These are phyloP conservation scores for Stichodactyla helianthus DNA, from an alignment of 64 coral and sea anemone species.

Conservation along the genomic window DNA sequence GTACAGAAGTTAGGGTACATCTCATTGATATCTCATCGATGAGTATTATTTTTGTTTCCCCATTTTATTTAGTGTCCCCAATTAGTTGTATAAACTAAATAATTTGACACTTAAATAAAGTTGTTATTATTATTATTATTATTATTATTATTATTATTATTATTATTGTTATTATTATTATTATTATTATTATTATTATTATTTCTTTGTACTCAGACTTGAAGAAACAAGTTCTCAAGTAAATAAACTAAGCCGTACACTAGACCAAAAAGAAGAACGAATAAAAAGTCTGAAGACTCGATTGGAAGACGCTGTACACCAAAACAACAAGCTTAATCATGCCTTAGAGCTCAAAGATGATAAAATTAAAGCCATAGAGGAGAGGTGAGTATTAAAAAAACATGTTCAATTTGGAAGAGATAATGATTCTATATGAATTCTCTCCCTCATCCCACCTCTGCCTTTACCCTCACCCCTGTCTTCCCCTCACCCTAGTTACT, in stretches of 20 bases:
- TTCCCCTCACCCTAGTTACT: too few species aligned
- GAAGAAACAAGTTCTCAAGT: slow-evolving; percentile 73
- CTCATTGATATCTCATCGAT: too few species aligned
- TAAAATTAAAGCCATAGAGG: slow-evolving; percentile 74
- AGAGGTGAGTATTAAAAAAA: slow-evolving; percentile 46
- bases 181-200: not conserved
- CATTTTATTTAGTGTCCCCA: too few species aligned
- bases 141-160: too few species aligned
- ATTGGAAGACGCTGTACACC: slow-evolving; percentile 81
- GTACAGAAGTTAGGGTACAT: too few species aligned
- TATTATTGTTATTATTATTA: not conserved
- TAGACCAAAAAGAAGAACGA: slow-evolving; percentile 77
- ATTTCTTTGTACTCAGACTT: slow-evolving; percentile 30
- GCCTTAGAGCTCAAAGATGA: slow-evolving; percentile 75
- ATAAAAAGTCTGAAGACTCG: slow-evolving; percentile 70
- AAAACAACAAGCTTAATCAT: slow-evolving; percentile 69
- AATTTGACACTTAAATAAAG: too few species aligned
- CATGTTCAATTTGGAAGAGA: too few species aligned
- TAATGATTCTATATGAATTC: too few species aligned
- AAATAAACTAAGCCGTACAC: slow-evolving; percentile 51
- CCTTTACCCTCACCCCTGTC: too few species aligned
- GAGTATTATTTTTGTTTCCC: not conserved
- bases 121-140: too few species aligned
- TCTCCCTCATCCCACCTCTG: too few species aligned
- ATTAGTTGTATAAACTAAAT: too few species aligned